Base-by-base conservation (phyloP, 1,140 invertebrate genomes). In the Diachasmimorpha longicaudata region DNA sequence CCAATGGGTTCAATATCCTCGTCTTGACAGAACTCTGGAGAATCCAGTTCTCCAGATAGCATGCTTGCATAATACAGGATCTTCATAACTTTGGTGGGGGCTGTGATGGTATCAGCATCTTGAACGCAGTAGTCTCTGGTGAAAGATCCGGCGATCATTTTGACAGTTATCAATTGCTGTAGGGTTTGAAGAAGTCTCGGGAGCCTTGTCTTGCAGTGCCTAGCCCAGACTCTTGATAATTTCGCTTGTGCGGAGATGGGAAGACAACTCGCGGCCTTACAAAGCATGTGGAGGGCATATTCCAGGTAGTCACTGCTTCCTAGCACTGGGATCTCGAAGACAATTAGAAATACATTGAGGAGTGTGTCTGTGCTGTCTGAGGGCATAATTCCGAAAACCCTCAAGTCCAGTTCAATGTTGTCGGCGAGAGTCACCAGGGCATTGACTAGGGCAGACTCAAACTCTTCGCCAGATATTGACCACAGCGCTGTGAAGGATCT, bases 41-140 rank as follows among this genome's bases (percentile, higher is more conserved):
- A 88, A 82, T 97, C 96, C 81, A 95, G 88, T 52, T 92, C 90
- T 36, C 96, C 96, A 0, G 95, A 96, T 76, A 97, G 82, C 80
- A 98, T 93, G 86, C 93, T 97, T 23, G 96, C 96, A 89, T 97
- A 97, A 85, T 96, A 98, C 0, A 97, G 87, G 85, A 98, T 94
- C 92, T 95, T 96, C 91, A 95, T 94, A 21, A 96, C 90, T 91
- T 95, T 96, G 16, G 95, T 96, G 11, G 95, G 93, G 72, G 93
- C 92, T 16, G 93, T 94, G 58, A 97, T 94, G 75, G 92, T 91
- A 31, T 93, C 92, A 67, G 96, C 95, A 83, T 98, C 96, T 86
- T 97, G 96, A 52, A 97, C 91, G 55, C 91, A 92, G 84, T 94
- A 95, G 76, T 94, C 92, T 42, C 91, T 87, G 4, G 93, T 91